phyloP scores from a whole-genome alignment of 2,113 vertebrate genomes.

The Oreochromis niloticus region DNA sequence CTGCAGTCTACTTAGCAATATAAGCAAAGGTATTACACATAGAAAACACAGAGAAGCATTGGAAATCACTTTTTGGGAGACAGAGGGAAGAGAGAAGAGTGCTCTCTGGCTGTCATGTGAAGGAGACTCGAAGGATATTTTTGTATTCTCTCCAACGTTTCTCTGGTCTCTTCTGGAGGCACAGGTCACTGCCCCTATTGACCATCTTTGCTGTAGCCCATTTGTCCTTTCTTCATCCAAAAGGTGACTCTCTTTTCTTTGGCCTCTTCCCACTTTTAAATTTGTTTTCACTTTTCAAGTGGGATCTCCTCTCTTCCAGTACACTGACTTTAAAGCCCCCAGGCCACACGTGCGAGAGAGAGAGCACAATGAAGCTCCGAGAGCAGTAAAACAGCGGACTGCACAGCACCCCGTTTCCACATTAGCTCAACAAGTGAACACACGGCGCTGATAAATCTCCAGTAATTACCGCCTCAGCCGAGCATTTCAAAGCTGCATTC shows the following conservation, averaged over 20 bases:
- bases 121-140: not conserved
- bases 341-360: not conserved
- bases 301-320: constrained; percentile 17
- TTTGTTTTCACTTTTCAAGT: constrained; percentile 41
- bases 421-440: constrained; percentile 8
- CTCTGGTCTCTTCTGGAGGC: constrained; percentile 16
- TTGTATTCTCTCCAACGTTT: not conserved
- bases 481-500: constrained; percentile 7
- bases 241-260: constrained; percentile 20
- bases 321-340: not conserved
- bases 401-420: constrained; percentile 30
- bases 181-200: not conserved
- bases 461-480: constrained; percentile 20
- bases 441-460: constrained; percentile 1
- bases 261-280: constrained; percentile 1
- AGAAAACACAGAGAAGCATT: not conserved
- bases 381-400: not conserved
- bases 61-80: not conserved
- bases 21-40: not conserved
- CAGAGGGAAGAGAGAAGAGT: not conserved
- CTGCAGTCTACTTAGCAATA: not conserved
- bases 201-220: not conserved
- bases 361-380: not conserved
- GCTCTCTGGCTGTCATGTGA: constrained; percentile 42
- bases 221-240: not conserved